Percentiles rank a stretch among this genome's conserved stretches.
phyloP scores from a whole-genome alignment of 2,797 vertebrate genomes.

The Myotis vivesi region DNA sequence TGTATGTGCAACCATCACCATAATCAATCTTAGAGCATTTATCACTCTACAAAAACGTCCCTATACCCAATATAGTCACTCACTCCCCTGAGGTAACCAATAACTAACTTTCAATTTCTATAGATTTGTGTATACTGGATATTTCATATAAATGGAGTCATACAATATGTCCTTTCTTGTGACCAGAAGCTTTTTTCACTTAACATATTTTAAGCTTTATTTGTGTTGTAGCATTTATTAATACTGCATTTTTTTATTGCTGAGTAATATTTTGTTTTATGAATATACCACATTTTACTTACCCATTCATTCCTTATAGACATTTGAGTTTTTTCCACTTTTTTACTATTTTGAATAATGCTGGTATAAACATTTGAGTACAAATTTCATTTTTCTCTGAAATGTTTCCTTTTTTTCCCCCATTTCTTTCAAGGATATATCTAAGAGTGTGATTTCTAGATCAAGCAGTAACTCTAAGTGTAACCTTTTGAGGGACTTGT shows the following conservation, averaged over 20 bases:
- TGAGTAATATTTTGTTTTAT: neutral
- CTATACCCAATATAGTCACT: neutral
- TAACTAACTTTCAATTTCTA: neutral
- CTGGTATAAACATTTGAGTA: neutral
- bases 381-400: conserved; percentile 6
- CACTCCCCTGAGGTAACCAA: neutral
- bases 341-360: neutral
- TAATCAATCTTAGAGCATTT: neutral
- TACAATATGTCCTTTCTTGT: neutral
- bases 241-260: neutral
- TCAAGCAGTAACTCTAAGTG: neutral
- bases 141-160: neutral
- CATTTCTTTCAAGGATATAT: neutral
- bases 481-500: neutral
- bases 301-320: neutral
- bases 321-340: neutral
- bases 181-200: neutral
- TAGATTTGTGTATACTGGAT: neutral
- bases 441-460: neutral
- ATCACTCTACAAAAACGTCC: neutral
- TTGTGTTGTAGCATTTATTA: neutral
- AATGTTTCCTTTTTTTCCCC: neutral
- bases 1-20: neutral
- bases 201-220: neutral
- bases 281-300: neutral